Conservation (phyloP, 2,113 vertebrate genomes). For the Platichthys stellatus region DNA sequence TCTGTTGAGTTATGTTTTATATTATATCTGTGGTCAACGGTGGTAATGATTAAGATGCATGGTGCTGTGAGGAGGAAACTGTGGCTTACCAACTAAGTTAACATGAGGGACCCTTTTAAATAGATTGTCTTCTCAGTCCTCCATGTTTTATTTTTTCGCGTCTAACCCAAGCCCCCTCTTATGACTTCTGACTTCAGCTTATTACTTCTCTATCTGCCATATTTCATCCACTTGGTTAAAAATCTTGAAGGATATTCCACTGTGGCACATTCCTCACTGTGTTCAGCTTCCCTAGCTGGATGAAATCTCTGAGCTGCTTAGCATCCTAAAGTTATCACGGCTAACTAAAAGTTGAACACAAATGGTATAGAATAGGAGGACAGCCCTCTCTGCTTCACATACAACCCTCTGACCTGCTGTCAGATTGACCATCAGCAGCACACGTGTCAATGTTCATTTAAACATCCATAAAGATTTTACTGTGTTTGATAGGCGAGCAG, state of each 20-base stretch:
- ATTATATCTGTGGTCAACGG: conserved; percentile 36
- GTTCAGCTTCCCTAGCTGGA: background rate
- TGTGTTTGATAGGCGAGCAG: too few species aligned
- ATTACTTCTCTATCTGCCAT: conserved; percentile 1
- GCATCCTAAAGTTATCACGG: too few species aligned
- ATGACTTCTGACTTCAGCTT: background rate
- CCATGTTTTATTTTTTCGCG: conserved; percentile 9
- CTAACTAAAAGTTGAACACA: too few species aligned
- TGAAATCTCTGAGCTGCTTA: too few species aligned
- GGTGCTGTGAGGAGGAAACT: conserved; percentile 37
- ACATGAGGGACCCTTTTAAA: conserved; percentile 29
- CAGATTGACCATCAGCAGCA: too few species aligned
- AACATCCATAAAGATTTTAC: too few species aligned
- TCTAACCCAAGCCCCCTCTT: background rate
- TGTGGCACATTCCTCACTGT: background rate
- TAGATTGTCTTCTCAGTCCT: conserved; percentile 10
- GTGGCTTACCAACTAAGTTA: conserved; percentile 25
- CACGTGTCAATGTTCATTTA: too few species aligned
- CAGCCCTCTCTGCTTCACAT: too few species aligned
- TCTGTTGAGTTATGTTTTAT: background rate
- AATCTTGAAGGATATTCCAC: background rate
- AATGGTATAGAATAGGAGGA: too few species aligned
- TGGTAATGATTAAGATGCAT: conserved; percentile 49
- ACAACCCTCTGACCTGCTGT: too few species aligned
- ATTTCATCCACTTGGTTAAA: background rate